Evolutionary conservation across 2,797 vertebrate genomes (phyloP), one percentile per base, ranked within the genome.

Genomic region (Acanthopagrus latus): DNA sequence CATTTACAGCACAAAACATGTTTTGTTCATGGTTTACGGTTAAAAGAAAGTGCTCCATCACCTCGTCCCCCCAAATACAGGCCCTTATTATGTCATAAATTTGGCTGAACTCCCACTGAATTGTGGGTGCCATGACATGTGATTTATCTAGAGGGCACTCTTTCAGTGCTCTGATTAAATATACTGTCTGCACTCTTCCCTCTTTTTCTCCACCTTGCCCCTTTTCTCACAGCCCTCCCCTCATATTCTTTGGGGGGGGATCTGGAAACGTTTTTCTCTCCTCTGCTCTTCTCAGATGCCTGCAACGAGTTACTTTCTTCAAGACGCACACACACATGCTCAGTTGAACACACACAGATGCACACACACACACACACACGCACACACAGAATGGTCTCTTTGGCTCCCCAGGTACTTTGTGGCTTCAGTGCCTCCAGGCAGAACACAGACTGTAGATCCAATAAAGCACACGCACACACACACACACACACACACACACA

Each of bases 391-490:
- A 92, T 93, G 93, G 93, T 94, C 92, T 94, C 90, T 83, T 94
- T 90, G 93, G 93, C 88, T 94, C 92, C 93, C 93, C 91, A 91
- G 92, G 92, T 93, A 92, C 92, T 90, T 82, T 80, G 82, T 76
- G 68, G 74, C 65, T 88, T 86, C 27, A 74, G 27, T 57, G 73
- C 66, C 86, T 90, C 10, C 52, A 86, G 67, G 69, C 81, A 84
- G 55, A 82, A 41, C 56, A 66, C 51, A 66, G 63, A 69, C 64
- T 67, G 27, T 43, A 52, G 58, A 90, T 27, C n/a, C 29, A 47
- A 8, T 50, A 52, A 8, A 56, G 13, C 52, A 33, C 14, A 67
- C 59, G 29, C 41, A 59, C 47, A 66, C 46, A 57, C 38, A 54
- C 38, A 38, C 55, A 25, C 43, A 8, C 43, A 41, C 21, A 54